phyloP scores from a whole-genome alignment of 2,888 invertebrate genomes.

The Vannuccia rotundouncinata region DNA sequence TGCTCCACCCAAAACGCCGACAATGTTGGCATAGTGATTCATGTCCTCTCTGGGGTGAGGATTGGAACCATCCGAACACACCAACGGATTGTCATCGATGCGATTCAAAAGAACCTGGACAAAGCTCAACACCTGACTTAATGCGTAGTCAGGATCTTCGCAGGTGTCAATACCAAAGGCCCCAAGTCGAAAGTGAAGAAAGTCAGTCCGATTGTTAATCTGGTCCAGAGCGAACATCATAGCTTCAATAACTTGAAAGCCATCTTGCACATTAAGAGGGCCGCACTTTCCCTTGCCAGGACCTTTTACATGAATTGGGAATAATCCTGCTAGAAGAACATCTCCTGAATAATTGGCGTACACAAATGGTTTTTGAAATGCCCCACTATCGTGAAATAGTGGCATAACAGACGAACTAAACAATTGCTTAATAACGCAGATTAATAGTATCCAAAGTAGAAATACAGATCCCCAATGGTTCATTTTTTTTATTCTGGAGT shows the following conservation, averaged over 20 bases:
- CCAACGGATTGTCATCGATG: background rate
- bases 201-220: background rate
- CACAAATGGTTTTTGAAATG: background rate
- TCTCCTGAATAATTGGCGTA: conserved; percentile 14
- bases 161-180: conserved; percentile 34
- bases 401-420: too few relatives aligned
- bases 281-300: background rate
- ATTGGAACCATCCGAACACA: background rate
- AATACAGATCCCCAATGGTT: too few relatives aligned
- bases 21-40: background rate
- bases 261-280: background rate
- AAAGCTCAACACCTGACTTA: conserved; percentile 23
- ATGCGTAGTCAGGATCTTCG: conserved; percentile 28
- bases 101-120: background rate
- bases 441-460: too few relatives aligned
- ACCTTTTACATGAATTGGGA: background rate
- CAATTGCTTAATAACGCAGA: too few relatives aligned
- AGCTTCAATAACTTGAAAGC: conserved; percentile 18
- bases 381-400: too few relatives aligned
- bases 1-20: conserved; percentile 27
- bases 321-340: background rate
- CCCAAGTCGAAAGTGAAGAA: conserved; percentile 1
- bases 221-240: conserved; percentile 26
- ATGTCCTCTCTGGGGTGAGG: background rate
- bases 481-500: too few relatives aligned